Percentiles rank a stretch among this genome's conserved stretches.
These are phyloP conservation scores for Rhadinocentrus ornatus DNA, from an alignment of 2,797 vertebrate species.

Conservation along the genomic window DNA sequence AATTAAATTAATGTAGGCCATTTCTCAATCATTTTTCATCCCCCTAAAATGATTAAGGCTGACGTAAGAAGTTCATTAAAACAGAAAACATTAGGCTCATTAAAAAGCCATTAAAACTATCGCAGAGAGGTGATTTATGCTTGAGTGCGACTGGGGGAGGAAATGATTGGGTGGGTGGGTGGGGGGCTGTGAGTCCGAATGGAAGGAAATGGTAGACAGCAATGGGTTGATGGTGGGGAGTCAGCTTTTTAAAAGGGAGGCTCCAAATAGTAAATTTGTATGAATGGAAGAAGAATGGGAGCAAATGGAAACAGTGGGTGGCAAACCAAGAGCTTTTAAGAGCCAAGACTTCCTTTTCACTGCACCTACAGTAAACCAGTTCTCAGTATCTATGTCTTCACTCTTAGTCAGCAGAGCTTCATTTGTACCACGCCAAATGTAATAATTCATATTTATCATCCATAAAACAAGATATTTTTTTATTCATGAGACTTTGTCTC, in stretches of 20 bases:
- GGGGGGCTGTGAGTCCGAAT: slow-evolving; percentile 60
- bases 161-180: slow-evolving; percentile 69
- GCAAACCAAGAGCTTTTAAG: slow-evolving; percentile 50
- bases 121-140: slow-evolving; percentile 90
- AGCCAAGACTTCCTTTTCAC: slow-evolving; percentile 16
- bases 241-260: slow-evolving; percentile 57
- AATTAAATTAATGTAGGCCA: slow-evolving; percentile 92
- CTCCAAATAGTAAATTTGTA: slow-evolving; percentile 56
- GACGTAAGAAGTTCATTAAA: slow-evolving; percentile 96
- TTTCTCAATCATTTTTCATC: slow-evolving; percentile 93
- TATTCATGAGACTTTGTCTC: slow-evolving; percentile 12
- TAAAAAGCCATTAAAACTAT: slow-evolving; percentile 97
- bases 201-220: slow-evolving; percentile 54
- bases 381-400: slow-evolving; percentile 47
- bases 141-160: slow-evolving; percentile 74
- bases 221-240: slow-evolving; percentile 54
- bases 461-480: slow-evolving; percentile 32
- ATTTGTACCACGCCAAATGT: slow-evolving; percentile 78
- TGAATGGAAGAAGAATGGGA: slow-evolving; percentile 36
- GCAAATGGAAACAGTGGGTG: slow-evolving; percentile 49
- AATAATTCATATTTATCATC: slow-evolving; percentile 72
- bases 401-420: slow-evolving; percentile 63
- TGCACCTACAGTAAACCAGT: slow-evolving; percentile 22
- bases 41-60: slow-evolving; percentile 93
- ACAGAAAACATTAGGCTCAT: slow-evolving; percentile 94